These are phyloP conservation scores for Luperina nickerlii DNA, from an alignment of 2,888 invertebrate genomes.

Conservation along the genomic window DNA sequence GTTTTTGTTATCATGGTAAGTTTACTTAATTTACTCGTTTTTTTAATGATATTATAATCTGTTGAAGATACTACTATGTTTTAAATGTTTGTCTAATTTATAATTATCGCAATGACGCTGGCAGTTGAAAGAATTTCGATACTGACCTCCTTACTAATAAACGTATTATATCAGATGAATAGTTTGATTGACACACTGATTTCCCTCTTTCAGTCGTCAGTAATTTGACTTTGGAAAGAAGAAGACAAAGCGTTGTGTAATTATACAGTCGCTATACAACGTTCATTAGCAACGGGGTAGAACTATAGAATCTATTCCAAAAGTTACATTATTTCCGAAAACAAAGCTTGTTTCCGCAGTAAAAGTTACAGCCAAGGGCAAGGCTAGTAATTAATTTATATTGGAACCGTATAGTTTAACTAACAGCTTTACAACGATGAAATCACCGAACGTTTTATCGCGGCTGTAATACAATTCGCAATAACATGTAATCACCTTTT, in stretches of 20 bases:
- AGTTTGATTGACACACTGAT: no score
- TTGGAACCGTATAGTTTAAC: conserved; percentile 19
- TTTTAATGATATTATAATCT: neutral
- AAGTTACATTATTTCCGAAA: neutral
- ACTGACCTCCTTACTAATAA: no score
- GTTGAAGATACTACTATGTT: neutral
- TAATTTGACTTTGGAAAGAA: no score
- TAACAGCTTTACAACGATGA: conserved; percentile 39
- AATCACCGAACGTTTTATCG: conserved; percentile 41
- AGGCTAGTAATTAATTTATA: conserved; percentile 13
- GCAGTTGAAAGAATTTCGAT: neutral
- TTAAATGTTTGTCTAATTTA: neutral
- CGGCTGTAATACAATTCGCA: conserved; percentile 39
- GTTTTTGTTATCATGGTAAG: neutral
- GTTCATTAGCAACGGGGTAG: no score
- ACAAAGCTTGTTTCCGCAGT: neutral
- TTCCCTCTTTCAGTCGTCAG: no score
- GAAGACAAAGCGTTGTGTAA: no score
- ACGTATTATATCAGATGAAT: no score
- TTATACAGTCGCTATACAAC: no score
- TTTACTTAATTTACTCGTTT: neutral
- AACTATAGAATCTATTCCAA: neutral
- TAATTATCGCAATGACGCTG: neutral
- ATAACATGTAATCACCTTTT: conserved; percentile 70
- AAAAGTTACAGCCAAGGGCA: neutral